These are phyloP conservation scores for Hystrix cristata DNA, from an alignment of 2,113 vertebrate genomes.

Conservation along the genomic window DNA sequence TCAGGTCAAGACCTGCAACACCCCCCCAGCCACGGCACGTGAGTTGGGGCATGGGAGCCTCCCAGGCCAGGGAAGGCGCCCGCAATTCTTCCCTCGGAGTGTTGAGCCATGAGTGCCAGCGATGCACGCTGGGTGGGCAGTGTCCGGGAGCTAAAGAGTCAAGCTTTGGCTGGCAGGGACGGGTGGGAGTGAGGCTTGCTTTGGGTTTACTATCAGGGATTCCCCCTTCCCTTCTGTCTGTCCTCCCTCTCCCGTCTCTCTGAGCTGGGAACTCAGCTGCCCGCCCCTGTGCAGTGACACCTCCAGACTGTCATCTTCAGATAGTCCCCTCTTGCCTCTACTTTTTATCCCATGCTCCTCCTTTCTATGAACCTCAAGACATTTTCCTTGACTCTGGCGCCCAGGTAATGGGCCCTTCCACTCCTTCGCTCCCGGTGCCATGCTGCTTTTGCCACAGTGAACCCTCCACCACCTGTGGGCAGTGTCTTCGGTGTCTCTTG, in stretches of 20 bases:
- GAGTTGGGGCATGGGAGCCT: slow-evolving; percentile 82
- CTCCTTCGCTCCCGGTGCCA: slow-evolving; percentile 58
- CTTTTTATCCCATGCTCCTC: slow-evolving; percentile 64
- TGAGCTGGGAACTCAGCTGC: slow-evolving; percentile 68
- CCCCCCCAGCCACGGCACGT: slow-evolving; percentile 97
- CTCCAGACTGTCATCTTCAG: slow-evolving; percentile 52
- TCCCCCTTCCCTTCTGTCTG: neutral
- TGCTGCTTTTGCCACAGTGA: neutral
- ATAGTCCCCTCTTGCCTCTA: neutral
- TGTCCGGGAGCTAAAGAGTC: slow-evolving; percentile 85
- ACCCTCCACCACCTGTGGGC: neutral
- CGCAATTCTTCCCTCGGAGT: slow-evolving; percentile 49
- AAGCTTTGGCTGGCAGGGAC: slow-evolving; percentile 77
- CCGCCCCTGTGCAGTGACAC: slow-evolving; percentile 64
- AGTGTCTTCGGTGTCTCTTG: slow-evolving; percentile 59
- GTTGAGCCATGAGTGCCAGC: slow-evolving; percentile 78
- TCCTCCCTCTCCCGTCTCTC: slow-evolving; percentile 62
- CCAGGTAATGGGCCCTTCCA: neutral
- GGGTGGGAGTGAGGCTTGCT: slow-evolving; percentile 69
- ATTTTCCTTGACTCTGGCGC: slow-evolving; percentile 60
- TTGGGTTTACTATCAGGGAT: slow-evolving; percentile 78
- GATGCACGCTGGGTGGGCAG: slow-evolving; percentile 72
- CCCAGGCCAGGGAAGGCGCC: slow-evolving; percentile 67
- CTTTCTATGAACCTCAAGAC: slow-evolving; percentile 61
- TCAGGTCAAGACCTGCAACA: slow-evolving; percentile 99